Base-by-base conservation (phyloP, 2,797 vertebrate genomes). In the Schizothorax lantsangensis region DNA sequence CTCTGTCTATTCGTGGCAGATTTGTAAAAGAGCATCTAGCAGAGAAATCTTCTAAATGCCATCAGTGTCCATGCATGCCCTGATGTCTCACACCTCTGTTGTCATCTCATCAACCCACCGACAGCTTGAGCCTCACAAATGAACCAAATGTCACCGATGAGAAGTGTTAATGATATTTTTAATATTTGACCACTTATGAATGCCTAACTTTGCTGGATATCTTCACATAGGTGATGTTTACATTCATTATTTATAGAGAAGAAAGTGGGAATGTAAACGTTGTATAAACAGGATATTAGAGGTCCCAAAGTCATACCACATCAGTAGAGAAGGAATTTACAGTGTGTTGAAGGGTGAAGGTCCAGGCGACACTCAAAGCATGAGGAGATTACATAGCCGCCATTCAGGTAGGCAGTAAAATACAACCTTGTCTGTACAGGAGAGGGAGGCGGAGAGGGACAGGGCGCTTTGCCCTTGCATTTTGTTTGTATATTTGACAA, bases 261-360 rank as follows among this genome's bases (percentile, higher is more conserved):
- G 40, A 81, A 64, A 81, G 30, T 7, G 14, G 62, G 54, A 23
- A 47, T 73, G 68, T 64, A 81, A 80, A 80, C 36, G 11, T 79
- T 85, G 52, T 23, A 40, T 74, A 17, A n/a, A 40, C 6, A 43
- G 69, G 40, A 73, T 49, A 64, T 52, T 49, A 72, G 5, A 84
- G 30, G 68, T 73, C 40, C 54, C 54, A 86, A 86, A 30, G 68
- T 66, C 78, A 81, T 40, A 14, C 17, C 43, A 86, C 59, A 75
- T 86, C 33, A 52, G 54, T 47, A 43, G 30, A 74, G 43, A 86
- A 47, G 69, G 84, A 86, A 66, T 86, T 86, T 81, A 75, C 71
- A 49, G 57, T 45, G 54, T 74, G 78, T 81, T 38, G 54, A 81
- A 74, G 68, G 43, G 79, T 81, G 84, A 86, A 86, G 84, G 84